phyloP scores from a whole-genome alignment of 1,140 invertebrate species.

The Mercenaria mercenaria region DNA sequence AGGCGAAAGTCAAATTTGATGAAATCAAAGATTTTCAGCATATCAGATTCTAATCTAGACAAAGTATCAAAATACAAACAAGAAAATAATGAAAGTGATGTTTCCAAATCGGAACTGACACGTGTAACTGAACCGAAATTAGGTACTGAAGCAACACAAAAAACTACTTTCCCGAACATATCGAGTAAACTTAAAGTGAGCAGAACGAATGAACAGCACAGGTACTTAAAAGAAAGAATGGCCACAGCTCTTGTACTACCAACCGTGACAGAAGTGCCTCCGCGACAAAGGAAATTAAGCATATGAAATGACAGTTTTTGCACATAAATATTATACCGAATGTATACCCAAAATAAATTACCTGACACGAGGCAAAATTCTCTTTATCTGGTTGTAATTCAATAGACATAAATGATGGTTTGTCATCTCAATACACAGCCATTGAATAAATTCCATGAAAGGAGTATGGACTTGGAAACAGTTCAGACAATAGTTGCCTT shows the following conservation, averaged over 20 bases:
- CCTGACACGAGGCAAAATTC: too few relatives aligned
- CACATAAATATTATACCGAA: too few relatives aligned
- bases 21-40: conserved; percentile 37
- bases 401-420: too few relatives aligned
- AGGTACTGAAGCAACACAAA: not conserved
- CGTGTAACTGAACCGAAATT: not conserved
- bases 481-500: too few relatives aligned
- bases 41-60: conserved; percentile 40
- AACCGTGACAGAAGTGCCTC: conserved; percentile 8
- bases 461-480: too few relatives aligned
- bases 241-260: conserved; percentile 43
- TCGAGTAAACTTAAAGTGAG: not conserved
- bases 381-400: too few relatives aligned
- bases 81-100: not conserved
- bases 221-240: conserved; percentile 49
- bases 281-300: conserved; percentile 47
- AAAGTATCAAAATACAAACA: conserved; percentile 38
- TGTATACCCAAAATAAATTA: too few relatives aligned
- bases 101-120: not conserved
- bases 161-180: not conserved
- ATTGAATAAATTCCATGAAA: too few relatives aligned
- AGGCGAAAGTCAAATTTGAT: conserved; percentile 28
- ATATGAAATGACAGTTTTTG: conserved; percentile 21
- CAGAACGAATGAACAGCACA: conserved; percentile 8
- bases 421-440: too few relatives aligned